phyloP scores from a whole-genome alignment of 2,797 vertebrate genomes.

The Microtus agrestis region DNA sequence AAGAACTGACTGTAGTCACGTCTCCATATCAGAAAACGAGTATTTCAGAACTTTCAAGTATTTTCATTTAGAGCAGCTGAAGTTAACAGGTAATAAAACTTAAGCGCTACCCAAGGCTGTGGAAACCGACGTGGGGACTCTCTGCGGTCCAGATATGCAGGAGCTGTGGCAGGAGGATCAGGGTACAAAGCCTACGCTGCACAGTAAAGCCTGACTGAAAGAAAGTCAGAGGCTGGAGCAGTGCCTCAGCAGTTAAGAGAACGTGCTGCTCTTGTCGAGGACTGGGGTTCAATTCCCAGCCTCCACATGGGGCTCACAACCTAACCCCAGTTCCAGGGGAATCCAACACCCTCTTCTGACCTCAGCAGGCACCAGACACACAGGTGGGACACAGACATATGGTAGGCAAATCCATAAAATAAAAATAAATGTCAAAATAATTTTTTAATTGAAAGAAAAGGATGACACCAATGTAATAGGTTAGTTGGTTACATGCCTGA shows the following conservation, averaged over 20 bases:
- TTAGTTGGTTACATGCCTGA: not conserved
- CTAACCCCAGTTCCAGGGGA: not conserved
- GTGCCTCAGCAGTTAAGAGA: not conserved
- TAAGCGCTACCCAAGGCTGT: not conserved
- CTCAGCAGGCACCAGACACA: not conserved
- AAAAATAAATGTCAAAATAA: not conserved
- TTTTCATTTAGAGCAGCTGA: slow-evolving; percentile 12
- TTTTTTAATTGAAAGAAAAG: not conserved
- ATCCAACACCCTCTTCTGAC: not conserved
- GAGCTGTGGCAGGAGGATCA: not conserved
- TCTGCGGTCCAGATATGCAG: not conserved
- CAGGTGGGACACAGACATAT: not conserved
- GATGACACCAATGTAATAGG: not conserved
- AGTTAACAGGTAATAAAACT: slow-evolving; percentile 21
- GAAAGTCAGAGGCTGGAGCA: not conserved
- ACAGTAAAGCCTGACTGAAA: not conserved
- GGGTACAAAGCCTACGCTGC: not conserved
- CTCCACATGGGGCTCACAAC: not conserved
- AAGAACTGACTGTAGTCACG: not conserved
- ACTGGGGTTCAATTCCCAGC: not conserved
- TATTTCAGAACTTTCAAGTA: slow-evolving; percentile 1
- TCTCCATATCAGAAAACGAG: slow-evolving; percentile 28
- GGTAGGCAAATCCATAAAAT: not conserved
- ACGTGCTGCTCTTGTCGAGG: not conserved
- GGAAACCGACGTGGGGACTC: not conserved